Conservation (phyloP, 2,797 vertebrate species). For the Simalia tracyae region DNA sequence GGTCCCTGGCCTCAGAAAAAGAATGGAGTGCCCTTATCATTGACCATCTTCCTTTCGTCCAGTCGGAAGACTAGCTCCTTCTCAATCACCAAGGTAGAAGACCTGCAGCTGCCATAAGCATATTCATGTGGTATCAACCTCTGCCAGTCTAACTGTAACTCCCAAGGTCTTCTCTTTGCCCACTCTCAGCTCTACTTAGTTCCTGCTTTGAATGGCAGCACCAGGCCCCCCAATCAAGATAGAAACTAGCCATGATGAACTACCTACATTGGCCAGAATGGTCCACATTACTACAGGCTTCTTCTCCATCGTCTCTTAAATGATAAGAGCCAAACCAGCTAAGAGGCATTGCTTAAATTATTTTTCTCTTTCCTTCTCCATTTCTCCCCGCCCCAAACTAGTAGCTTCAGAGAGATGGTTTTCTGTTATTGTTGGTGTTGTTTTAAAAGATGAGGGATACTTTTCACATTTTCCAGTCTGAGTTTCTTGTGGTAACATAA, state of each 20-base stretch:
- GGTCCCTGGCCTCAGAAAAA: neutral
- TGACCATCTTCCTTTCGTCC: neutral
- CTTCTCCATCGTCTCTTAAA: neutral
- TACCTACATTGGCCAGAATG: neutral
- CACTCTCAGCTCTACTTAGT: neutral
- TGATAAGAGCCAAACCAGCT: neutral
- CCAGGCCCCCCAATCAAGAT: neutral
- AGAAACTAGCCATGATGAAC: neutral
- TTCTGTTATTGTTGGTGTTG: neutral
- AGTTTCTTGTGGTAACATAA: neutral
- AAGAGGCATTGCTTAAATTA: neutral
- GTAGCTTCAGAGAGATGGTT: neutral
- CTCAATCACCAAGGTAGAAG: too few species aligned
- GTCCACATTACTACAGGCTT: neutral
- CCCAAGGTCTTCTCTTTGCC: neutral
- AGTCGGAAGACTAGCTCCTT: neutral
- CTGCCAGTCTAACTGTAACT: neutral
- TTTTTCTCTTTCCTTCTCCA: neutral
- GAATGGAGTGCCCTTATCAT: neutral
- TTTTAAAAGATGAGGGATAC: neutral
- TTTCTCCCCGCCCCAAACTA: neutral
- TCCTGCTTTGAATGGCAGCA: neutral
- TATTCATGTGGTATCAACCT: neutral
- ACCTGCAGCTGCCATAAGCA: neutral
- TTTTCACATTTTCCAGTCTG: neutral